Base-by-base conservation (phyloP, 2,797 vertebrate genomes). In the Pseudochaenichthys georgianus region DNA sequence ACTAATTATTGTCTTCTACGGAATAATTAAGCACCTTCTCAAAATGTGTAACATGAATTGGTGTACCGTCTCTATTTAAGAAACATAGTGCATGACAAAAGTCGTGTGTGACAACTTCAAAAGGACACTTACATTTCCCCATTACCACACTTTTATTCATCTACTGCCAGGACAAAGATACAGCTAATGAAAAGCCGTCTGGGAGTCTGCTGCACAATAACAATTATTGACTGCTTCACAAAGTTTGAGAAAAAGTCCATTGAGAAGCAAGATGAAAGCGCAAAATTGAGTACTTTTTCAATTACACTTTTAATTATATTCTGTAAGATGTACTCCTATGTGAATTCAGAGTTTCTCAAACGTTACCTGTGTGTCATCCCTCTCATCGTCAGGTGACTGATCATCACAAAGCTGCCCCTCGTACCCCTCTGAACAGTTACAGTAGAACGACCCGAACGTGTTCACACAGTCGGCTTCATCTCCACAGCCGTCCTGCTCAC, bases 361-460 rank as follows among this genome's bases (percentile, higher is more conserved):
- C 51, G 6, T 0, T 84, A 94, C 93, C 93, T 93, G 90, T 1
- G 70, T 91, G 85, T 93, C 93, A 10, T 88, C 88, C 0, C 95
- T 96, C 2, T 93, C 94, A 15, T 96, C 95, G 1, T 93, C 94
- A 11, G 94, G 92, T 0, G 92, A 94, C 12, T 93, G 91, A 73
- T 96, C 94, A 4, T 93, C 94, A 23, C 98, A 99, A 55, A 94
- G 88, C 83, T 94, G 96, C 3, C 97, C 98, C 89, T 97, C 96
- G 0, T 93, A 98, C 12, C 97, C 97, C 0, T 94, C 92, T 0
- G 97, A 97, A 87, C 98, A 99, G 94, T 99, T 99, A 81, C 98
- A 99, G 59, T 95, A 93, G 92, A 97, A 99, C 0, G 96, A 96
- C 17, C 97, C 98, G 0, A 97, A 96, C 1, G 96, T 83, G 77